phyloP scores from a whole-genome alignment of 2,113 vertebrate species.

The Callipepla californica region DNA sequence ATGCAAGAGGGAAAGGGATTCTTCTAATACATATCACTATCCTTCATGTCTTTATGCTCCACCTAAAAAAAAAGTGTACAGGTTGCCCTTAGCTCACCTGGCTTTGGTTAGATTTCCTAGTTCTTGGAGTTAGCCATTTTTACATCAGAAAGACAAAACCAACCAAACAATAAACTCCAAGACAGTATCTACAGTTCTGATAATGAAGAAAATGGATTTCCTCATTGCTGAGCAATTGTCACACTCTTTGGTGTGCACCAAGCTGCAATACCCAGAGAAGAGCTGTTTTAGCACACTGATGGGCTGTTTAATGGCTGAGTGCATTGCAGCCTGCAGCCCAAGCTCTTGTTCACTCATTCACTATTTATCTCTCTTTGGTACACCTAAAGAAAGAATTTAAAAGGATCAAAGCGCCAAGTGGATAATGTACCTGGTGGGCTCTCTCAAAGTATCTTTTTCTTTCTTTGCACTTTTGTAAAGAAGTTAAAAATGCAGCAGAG shows the following conservation, averaged over 20 bases:
- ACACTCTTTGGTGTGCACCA: fast-evolving
- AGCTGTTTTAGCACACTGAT: background rate
- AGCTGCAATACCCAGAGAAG: background rate
- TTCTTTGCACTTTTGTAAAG: conserved; percentile 1
- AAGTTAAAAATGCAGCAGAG: conserved; percentile 22
- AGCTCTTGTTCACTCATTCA: background rate
- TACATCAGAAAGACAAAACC: background rate
- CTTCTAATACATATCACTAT: background rate
- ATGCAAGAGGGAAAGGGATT: background rate
- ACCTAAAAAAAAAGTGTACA: background rate
- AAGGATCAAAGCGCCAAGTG: background rate
- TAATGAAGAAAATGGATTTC: background rate
- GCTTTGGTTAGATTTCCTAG: background rate
- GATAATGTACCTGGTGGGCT: background rate
- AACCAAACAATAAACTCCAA: background rate
- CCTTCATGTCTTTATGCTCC: background rate
- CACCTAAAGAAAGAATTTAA: background rate
- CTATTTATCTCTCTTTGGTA: background rate
- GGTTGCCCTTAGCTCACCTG: background rate
- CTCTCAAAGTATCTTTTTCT: background rate
- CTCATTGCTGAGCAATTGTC: background rate
- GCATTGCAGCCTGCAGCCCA: background rate
- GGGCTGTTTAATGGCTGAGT: background rate
- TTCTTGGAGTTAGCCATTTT: background rate
- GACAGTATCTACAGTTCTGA: background rate